Evolutionary conservation across 2,888 invertebrate genomes (phyloP).

Genomic region (Craniophora ligustri): DNA sequence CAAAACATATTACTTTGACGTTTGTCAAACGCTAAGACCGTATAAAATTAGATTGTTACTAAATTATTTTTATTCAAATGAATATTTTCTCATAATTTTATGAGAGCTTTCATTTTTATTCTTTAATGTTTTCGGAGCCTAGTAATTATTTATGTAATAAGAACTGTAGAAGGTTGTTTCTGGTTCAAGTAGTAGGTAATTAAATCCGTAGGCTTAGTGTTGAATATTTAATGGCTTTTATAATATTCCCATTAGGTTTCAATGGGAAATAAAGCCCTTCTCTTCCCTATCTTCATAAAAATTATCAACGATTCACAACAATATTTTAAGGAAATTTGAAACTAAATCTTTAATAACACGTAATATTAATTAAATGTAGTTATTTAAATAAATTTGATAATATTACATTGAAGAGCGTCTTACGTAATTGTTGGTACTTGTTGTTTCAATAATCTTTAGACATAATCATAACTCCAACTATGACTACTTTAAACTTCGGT

Average conservation of each 20-base stretch:
- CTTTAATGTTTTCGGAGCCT: neutral
- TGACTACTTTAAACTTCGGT: too few relatives aligned
- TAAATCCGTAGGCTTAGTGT: neutral
- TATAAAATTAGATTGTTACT: constrained; percentile 9
- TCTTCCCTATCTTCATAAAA: too few relatives aligned
- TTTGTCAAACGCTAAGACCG: constrained; percentile 24
- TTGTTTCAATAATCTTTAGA: too few relatives aligned
- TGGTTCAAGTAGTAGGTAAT: neutral
- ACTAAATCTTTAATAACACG: too few relatives aligned
- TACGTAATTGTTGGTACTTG: too few relatives aligned
- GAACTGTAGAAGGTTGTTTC: neutral
- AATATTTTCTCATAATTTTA: neutral
- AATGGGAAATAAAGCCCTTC: too few relatives aligned
- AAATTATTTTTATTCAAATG: neutral
- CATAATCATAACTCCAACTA: too few relatives aligned
- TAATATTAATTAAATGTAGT: too few relatives aligned
- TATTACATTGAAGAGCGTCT: too few relatives aligned
- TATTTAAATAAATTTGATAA: too few relatives aligned
- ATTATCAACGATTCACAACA: too few relatives aligned
- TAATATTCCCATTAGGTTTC: neutral
- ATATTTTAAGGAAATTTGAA: too few relatives aligned
- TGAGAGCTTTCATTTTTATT: neutral
- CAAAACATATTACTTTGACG: constrained; percentile 21
- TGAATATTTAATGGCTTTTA: constrained; percentile 4
- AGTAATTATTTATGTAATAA: neutral